A percentile compares a stretch with the other conserved stretches of the same genome.
Conservation (phyloP, 2,113 vertebrate species). For the Synodontis membranacea region DNA sequence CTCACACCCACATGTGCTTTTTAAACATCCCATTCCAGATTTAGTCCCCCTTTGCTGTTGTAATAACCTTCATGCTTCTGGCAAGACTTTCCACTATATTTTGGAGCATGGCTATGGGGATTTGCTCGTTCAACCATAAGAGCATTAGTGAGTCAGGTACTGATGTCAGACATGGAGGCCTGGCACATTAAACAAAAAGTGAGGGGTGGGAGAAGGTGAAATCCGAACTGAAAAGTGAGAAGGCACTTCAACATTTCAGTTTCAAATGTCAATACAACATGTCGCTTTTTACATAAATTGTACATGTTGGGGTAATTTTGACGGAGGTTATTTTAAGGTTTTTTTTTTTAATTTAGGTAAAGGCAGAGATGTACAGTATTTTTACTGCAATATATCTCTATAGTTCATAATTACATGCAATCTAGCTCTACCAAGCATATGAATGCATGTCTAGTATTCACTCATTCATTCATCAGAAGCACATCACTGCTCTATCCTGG, state of each 20-base stretch:
- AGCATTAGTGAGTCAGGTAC: background rate
- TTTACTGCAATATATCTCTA: background rate
- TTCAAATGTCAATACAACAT: background rate
- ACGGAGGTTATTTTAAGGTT: background rate
- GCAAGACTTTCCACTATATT: background rate
- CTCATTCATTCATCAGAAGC: background rate
- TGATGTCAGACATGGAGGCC: background rate
- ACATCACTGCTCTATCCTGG: background rate
- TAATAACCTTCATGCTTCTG: background rate
- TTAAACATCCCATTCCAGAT: background rate
- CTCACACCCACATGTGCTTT: background rate
- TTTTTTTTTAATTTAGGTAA: background rate
- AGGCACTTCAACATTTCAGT: background rate
- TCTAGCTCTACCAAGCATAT: background rate
- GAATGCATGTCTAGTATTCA: background rate
- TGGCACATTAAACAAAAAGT: background rate
- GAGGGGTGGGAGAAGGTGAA: background rate
- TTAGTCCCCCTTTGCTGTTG: background rate
- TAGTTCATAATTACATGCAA: background rate
- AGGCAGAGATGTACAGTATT: background rate
- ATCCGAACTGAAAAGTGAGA: background rate
- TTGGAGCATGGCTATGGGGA: background rate
- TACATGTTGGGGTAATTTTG: background rate
- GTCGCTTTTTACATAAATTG: background rate
- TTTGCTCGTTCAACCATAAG: background rate